Base-by-base conservation (phyloP, 2,113 vertebrate species). In the Siphamia tubifer region DNA sequence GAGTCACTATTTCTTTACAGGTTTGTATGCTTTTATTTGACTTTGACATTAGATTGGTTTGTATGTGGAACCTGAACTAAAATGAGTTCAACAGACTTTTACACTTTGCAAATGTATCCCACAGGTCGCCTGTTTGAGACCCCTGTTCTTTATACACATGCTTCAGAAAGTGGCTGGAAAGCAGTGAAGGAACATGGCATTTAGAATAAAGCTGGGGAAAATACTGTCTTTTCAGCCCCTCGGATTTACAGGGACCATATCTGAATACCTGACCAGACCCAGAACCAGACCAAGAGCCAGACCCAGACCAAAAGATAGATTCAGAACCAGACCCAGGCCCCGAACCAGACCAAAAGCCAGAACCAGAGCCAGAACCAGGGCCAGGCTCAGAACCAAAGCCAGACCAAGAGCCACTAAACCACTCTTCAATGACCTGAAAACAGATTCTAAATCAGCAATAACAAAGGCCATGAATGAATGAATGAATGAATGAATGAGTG, bases 351-450 rank as follows among this genome's bases (percentile, higher is more conserved):
- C 54, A 71, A 60, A 57, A 56, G 11, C 40, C 61, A 58, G 77
- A 68, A 0, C 61, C 68, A 68, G 35, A 81, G 10, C 56, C 72
- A 67, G n/a, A n/a, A n/a, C n/a, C n/a, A n/a, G n/a, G n/a, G n/a
- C 66, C 72, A 74, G 32, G 75, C 15, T 4, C 15, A 30, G 51
- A 40, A 24, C 34, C 55, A 45, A 44, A 44, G 27, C 43, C 62
- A 68, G 77, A 86, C 1, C 69, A 82, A 81, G 83, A 88, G 27
- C 77, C 79, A 87, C 84, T 90, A 88, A 90, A 81, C 87, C 79
- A 87, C 69, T 85, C 90, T 40, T 87, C 83, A 86, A 77, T 69
- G 30, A 90, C 87, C 87, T 85, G 83, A 17, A 84, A 91, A 89
- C 40, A 92, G 34, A 80, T 28, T 43, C 66, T 45, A 28, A 17